phyloP scores from a whole-genome alignment of 2,797 vertebrate genomes.

The Chanos chanos region DNA sequence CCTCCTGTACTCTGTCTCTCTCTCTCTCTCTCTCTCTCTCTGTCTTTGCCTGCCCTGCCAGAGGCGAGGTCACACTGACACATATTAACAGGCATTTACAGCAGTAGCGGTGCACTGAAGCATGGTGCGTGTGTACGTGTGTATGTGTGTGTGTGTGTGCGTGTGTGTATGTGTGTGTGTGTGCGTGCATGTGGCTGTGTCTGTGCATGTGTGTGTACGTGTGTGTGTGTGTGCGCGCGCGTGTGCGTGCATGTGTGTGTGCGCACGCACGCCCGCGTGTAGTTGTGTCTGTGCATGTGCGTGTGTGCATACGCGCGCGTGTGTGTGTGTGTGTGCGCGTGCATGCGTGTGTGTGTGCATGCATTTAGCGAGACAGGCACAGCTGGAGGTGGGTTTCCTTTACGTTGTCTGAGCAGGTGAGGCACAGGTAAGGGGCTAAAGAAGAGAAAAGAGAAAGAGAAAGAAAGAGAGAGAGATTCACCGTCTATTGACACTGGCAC shows the following conservation, averaged over 20 bases:
- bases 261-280: no score
- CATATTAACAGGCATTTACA: no score
- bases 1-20: background rate
- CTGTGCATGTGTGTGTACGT: background rate
- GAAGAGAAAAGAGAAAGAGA: constrained; percentile 20
- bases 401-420: constrained; percentile 12
- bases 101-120: background rate
- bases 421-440: constrained; percentile 42
- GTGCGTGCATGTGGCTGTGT: background rate
- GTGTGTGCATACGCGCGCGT: background rate
- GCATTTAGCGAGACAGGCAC: no score
- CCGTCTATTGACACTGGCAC: constrained; percentile 70
- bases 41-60: constrained; percentile 2
- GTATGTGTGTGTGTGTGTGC: no score
- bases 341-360: no score
- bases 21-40: background rate
- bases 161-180: background rate
- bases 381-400: constrained; percentile 10
- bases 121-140: background rate
- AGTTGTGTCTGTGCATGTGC: no score
- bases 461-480: constrained; percentile 59
- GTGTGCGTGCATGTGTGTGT: no score
- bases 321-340: constrained; percentile 46
- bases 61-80: constrained; percentile 5
- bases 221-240: no score